Base-by-base conservation (phyloP, 2,113 vertebrate genomes). In the Mirza zaza region DNA sequence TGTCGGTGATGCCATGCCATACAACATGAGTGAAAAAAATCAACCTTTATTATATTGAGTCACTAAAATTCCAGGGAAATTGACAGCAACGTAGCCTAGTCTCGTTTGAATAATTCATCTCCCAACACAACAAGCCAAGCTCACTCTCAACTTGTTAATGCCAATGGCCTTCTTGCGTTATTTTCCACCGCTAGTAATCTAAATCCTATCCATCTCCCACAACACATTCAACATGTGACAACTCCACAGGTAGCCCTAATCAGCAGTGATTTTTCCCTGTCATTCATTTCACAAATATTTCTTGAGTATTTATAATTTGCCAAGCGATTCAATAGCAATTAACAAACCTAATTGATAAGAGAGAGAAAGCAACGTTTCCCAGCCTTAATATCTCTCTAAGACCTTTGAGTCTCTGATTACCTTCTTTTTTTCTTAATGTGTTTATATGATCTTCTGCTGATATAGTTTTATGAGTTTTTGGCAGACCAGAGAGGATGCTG, bases 1-100 rank as follows among this genome's bases (percentile, higher is more conserved):
- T 45, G 34, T 17, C 21, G 15, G 29, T 2, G 42, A 81, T 20
- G 15, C 27, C 45, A 1, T 15, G n/a, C n/a, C 23, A 10, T n/a
- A 12, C 6, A 7, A 50, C 32, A 1, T 0, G 14, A n/a, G 42
- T 29, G 3, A 29, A 36, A n/a, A 34, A 34, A 90, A 68, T 34
- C 2, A 2, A 34, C 10, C 15, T 71, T 20, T 10, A 8, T 45
- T 11, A 29, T 4, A 29, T 0, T 15, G 34, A 86, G 34, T 91
- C 67, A 23, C 29, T 20, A 21, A 76, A 17, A 36, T 52, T 48
- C 52, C 68, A 34, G n/a, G 48, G 32, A 86, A 83, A 50, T 8
- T 8, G 48, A 13, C 7, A 9, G 1, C 34, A 48, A 32, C 1
- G 1, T 13, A 27, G 36, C 52, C 12, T 9, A 6, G 3, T 21